Base-by-base conservation (phyloP, 1,140 invertebrate genomes). In the Drosophila hydei region DNA sequence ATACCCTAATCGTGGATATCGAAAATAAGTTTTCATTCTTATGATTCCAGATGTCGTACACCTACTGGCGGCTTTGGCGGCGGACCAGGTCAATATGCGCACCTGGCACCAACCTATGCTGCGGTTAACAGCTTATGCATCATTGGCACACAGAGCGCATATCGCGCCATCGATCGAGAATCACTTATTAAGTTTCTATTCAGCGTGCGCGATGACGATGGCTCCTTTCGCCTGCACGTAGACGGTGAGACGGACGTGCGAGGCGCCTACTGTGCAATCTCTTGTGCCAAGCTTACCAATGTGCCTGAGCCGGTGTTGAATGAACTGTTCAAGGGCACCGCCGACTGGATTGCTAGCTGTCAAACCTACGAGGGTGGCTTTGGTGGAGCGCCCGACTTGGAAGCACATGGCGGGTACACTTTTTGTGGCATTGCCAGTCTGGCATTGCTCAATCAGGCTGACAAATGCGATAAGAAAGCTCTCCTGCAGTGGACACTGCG, bases 291-390 rank as follows among this genome's bases (percentile, higher is more conserved):
- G 91, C 87, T 99, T 47, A 96, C 96, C n/a, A 98, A 98, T 91
- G 92, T 97, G 67, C 84, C 91, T 16, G 80, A 84, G 9, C 91
- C 89, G 18, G 94, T 94, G 60, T 94, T 94, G 18, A 93, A 95
- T 25, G 94, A 96, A 67, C 92, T 99, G 43, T 98, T 98, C 93
- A 94, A 96, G 75, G 94, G 95, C 42, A 97, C 97, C 5, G 96
- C 96, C 2, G 95, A 98, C 85, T 99, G 98, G 97, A 95, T 99
- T 78, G 93, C 95, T 1, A 94, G 95, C 69, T 99, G 98, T 93
- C 98, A 99, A 92, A 99, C 98, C 0, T 99, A 99, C 93, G 99
- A 99, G 93, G 99, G 99, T 51, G 99, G 99, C 0, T 99, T 99
- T 94, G 96, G 96, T 52, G 98, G 98, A 0, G 95, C 94, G 85